Evolutionary conservation across 1,140 invertebrate genomes (phyloP), one percentile per base, ranked within the genome.

Genomic region (Chelonus insularis): DNA sequence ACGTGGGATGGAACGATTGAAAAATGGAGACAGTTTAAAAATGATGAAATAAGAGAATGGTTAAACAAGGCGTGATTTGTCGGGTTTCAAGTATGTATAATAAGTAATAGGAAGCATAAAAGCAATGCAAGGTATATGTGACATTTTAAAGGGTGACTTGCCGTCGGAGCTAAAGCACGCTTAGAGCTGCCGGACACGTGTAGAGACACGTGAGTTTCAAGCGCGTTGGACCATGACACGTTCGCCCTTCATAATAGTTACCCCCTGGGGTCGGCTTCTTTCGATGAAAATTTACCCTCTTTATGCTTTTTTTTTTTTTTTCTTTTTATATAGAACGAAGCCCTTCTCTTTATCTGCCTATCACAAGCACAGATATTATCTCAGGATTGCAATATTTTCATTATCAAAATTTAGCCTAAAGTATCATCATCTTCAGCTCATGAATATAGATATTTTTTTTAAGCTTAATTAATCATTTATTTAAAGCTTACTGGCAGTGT

Each of bases 201-300:
- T 56, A 51, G 32, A 57, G 75, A 72, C 78, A 80, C 78, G 78
- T 79, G 78, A 80, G 70, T 71, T 57, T 55, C 67, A 66, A 60
- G 72, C 73, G 75, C 74, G 76, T 77, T 72, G 67, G 68, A 77
- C 74, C 70, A 69, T 75, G 72, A 75, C 75, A 72, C 71, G 72
- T 69, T 67, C 52, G 52, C 59, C 68, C 65, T 65, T 66, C 62
- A 64, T 62, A n/a, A n/a, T n/a, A 54, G 66, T 41, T 37, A 14
- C 37, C 50, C 55, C 60, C 55, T 60, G 50, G 71, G 43, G 59
- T 36, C 50, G 52, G 50, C 65, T 55, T 57, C 63, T 55, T 64
- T 57, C 52, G 56, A 36, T 20, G 41, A 39, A 57, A 61, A 62
- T 12, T 20, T 51, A 60, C 59, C 54, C 20, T 65, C 12, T 16